phyloP scores from a whole-genome alignment of 2,113 vertebrate species.

The Grantiella picta region DNA sequence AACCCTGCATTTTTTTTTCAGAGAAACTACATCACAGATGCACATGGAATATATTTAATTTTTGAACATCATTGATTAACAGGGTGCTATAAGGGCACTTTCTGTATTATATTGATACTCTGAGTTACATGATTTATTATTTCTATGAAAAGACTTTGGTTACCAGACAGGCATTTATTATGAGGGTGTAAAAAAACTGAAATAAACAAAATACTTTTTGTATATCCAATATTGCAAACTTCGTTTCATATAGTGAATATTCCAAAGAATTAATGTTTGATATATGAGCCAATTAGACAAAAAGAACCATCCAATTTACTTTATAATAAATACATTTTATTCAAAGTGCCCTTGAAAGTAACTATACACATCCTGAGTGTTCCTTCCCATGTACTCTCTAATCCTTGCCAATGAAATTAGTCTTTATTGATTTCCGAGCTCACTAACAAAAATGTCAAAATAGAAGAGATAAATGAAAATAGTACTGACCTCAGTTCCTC shows the following conservation, averaged over 20 bases:
- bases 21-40: background rate
- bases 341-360: constrained; percentile 59
- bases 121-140: background rate
- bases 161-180: background rate
- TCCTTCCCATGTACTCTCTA: constrained; percentile 16
- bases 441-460: constrained; percentile 63
- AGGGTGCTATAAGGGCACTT: background rate
- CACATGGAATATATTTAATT: background rate
- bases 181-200: background rate
- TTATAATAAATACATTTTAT: constrained; percentile 38
- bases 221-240: background rate
- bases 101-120: background rate
- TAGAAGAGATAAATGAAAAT: constrained; percentile 51
- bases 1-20: background rate
- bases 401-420: constrained; percentile 63
- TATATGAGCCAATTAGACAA: constrained; percentile 41
- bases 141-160: background rate
- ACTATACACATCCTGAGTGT: constrained; percentile 5
- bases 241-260: background rate
- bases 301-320: constrained; percentile 32
- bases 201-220: constrained; percentile 12
- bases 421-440: constrained; percentile 55
- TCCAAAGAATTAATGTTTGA: constrained; percentile 6
- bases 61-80: background rate
- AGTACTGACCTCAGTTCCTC: constrained; percentile 24